Evolutionary conservation across 2,888 invertebrate genomes (phyloP), one percentile per base, ranked within the genome.

Genomic region (Sesia apiformis): DNA sequence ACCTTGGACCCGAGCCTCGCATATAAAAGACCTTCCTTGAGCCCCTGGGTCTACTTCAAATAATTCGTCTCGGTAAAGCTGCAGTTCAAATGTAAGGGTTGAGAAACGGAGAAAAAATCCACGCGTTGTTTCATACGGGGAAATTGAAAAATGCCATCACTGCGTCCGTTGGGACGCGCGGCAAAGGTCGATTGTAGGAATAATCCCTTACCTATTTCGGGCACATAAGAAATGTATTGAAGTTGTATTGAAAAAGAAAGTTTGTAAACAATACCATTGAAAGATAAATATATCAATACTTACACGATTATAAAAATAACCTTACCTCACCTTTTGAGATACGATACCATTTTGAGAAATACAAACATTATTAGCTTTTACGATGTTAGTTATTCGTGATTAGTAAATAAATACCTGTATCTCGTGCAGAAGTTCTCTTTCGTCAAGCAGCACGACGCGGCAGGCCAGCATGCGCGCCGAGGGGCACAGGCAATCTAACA

Each of bases 391-490:
- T 23, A 1, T 23, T 23, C 23, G 23, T 23, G 23, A 23, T 23
- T 23, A 23, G 1, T 23, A 23, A 23, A 42, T 7, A 42, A n/a
- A 49, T 84, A 96, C 97, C 94, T 95, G 94, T 73, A 96, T 93
- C 84, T 97, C 97, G 76, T 97, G 96, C 63, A 96, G 91, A 60
- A 97, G 92, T 78, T 97, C 97, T 72, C 96, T 94, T 76, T 97
- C 96, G 80, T 97, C 97, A 69, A 97, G 92, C 65, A 97, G 92
- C 72, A 97, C 94, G 69, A 97, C 95, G 84, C 97, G 96, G 88
- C 95, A 95, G 72, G 93, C 93, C 72, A 92, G 84, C 61, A 91
- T 90, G 76, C 92, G 91, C 69, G 92, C 91, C 77, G 92, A 90
- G 66, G 91, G 91, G 75, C 91, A 90, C 69, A 90, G 72, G 70